Conservation (phyloP, 2,113 vertebrate genomes). For the Clinocottus analis region DNA sequence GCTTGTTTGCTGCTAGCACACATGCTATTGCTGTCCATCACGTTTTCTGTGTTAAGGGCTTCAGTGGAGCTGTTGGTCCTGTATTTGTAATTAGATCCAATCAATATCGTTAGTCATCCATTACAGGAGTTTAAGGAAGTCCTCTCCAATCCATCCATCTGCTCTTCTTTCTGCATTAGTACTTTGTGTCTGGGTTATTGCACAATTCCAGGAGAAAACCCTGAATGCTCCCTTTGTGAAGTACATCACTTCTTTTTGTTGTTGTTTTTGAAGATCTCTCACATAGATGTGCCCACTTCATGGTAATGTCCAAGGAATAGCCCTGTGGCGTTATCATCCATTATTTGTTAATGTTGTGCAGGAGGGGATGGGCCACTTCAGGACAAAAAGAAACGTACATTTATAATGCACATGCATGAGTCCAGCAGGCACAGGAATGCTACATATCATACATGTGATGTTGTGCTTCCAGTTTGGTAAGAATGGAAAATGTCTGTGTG, state of each 20-base stretch:
- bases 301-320: constrained; percentile 5
- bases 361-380: not conserved
- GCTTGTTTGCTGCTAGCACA: constrained; percentile 25
- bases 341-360: not conserved
- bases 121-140: constrained; percentile 54
- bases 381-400: not conserved
- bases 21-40: constrained; percentile 41
- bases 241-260: not conserved
- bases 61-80: constrained; percentile 52
- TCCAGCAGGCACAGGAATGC: not conserved
- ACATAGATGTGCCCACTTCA: not conserved
- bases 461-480: constrained; percentile 34
- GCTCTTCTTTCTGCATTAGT: constrained; percentile 11
- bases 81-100: constrained; percentile 65
- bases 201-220: not conserved
- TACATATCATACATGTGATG: constrained; percentile 9
- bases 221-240: not conserved
- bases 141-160: constrained; percentile 46
- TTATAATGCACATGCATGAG: constrained; percentile 7
- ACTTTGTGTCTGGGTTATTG: not conserved
- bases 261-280: not conserved
- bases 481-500: constrained; percentile 15
- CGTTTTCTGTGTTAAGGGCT: constrained; percentile 25
- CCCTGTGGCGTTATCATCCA: not conserved
- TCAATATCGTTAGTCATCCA: constrained; percentile 71